Evolutionary conservation across 2,888 invertebrate genomes (phyloP).

Genomic region (Macaria notata): DNA sequence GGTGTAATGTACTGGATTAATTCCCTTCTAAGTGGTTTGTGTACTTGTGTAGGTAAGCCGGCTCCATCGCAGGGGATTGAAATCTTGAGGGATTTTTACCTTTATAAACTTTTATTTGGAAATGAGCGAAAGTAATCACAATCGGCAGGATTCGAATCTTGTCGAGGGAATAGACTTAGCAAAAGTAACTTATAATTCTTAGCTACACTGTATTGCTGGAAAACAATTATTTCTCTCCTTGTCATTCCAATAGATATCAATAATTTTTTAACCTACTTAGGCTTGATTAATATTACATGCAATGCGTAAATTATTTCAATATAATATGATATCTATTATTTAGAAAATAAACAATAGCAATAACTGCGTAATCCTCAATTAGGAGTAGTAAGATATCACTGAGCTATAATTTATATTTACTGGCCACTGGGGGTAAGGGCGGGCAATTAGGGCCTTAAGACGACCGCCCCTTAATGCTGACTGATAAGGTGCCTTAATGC

Average conservation of each 20-base stretch:
- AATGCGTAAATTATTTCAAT: too few species aligned
- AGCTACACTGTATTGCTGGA: too few species aligned
- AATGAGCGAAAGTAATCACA: too few species aligned
- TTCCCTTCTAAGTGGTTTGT: constrained; percentile 48
- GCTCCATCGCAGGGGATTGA: constrained; percentile 57
- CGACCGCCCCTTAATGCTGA: constrained; percentile 31
- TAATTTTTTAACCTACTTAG: too few species aligned
- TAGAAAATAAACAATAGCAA: constrained; percentile 7
- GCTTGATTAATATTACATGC: too few species aligned
- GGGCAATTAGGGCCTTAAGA: constrained; percentile 47
- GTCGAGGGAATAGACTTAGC: too few species aligned
- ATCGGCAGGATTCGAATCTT: too few species aligned
- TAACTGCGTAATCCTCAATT: constrained; percentile 36
- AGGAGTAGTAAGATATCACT: constrained; percentile 31
- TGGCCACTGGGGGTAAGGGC: constrained; percentile 35
- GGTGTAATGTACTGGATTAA: constrained; percentile 63
- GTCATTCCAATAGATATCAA: too few species aligned
- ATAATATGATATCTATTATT: too few species aligned
- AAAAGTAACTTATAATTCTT: too few species aligned
- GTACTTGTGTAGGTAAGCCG: constrained; percentile 29
- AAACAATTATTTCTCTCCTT: too few species aligned
- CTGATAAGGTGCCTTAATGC: constrained; percentile 43
- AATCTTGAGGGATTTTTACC: constrained; percentile 45
- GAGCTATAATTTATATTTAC: constrained; percentile 48
- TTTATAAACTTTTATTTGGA: too few species aligned